Base-by-base conservation (phyloP, 2,888 invertebrate species). In the Ennomos quercinarius region DNA sequence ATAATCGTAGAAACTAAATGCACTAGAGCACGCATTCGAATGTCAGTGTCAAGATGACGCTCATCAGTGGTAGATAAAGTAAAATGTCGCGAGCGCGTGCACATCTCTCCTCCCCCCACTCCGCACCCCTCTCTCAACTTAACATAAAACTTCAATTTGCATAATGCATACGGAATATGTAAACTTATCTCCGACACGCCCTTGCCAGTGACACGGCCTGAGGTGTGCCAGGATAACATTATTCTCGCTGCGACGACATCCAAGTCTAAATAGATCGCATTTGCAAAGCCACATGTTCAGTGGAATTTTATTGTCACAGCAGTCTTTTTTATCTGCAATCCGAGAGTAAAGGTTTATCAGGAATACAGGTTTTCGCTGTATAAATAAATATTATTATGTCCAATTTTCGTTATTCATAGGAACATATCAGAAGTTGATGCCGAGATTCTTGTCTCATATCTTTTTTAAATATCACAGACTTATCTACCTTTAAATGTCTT, bases 141-240 rank as follows among this genome's bases (percentile, higher is more conserved):
- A 86, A 90, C 90, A 91, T 91, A 92, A 91, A 91, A 89, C 86
- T 87, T 84, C 86, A 83, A 90, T 92, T 88, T 89, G 90, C 91
- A 92, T 91, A 91, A 91, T 92, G 88, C 90, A 92, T 91, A 87
- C 86, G 78, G 88, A 90, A 89, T 91, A 91, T 89, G 89, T 91
- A 88, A 89, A 91, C 87, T 88, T 88, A 90, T 89, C 89, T 89
- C 77, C 70, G 88, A 86, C 91, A 89, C 91, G 87, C 91, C 91
- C 91, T 87, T 86, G 81, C 82, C 77, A 80, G 87, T 89, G 91
- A 89, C 89, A 87, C 79, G 82, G 80, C 71, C 74, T 83, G 87
- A 89, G 91, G 90, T 86, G 89, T 79, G 91, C 86, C 90, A 72
- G 89, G 89, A 89, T 89, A 86, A 86, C 89, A 91, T 91, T 91